Evolutionary conservation across 1,140 invertebrate species (phyloP).

Genomic region (Caenorhabditis briggsae): DNA sequence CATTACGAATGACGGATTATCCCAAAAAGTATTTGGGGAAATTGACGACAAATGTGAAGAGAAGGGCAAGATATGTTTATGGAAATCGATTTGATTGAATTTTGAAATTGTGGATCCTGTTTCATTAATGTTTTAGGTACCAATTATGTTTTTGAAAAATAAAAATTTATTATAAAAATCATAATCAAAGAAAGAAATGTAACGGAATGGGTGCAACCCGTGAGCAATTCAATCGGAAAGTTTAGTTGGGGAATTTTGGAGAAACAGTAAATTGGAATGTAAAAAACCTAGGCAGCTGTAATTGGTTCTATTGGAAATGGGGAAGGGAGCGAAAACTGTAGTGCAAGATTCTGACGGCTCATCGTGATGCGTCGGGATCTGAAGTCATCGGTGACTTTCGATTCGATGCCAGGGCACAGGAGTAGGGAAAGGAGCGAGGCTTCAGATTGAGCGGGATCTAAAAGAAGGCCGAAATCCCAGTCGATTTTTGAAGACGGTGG

Average conservation of each 20-base stretch:
- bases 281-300: background rate
- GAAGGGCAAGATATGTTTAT: conserved; percentile 1
- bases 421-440: background rate
- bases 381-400: conserved; percentile 21
- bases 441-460: background rate
- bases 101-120: too few species aligned
- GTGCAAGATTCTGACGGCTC: background rate
- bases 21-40: background rate
- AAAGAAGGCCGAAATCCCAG: conserved; percentile 30
- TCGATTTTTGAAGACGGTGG: background rate
- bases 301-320: conserved; percentile 1
- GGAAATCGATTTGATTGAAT: background rate
- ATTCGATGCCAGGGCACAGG: background rate
- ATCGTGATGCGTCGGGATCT: background rate
- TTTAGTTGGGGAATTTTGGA: too few species aligned
- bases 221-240: too few species aligned
- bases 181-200: too few species aligned
- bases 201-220: too few species aligned
- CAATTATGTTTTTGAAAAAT: too few species aligned
- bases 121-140: too few species aligned
- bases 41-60: background rate
- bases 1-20: background rate
- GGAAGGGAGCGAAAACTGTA: conserved; percentile 10
- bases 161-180: too few species aligned
- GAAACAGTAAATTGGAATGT: conserved; percentile 21